Evolutionary conservation across 2,113 vertebrate species (phyloP), one percentile per base, ranked within the genome.

Genomic region (Nesoenas mayeri): DNA sequence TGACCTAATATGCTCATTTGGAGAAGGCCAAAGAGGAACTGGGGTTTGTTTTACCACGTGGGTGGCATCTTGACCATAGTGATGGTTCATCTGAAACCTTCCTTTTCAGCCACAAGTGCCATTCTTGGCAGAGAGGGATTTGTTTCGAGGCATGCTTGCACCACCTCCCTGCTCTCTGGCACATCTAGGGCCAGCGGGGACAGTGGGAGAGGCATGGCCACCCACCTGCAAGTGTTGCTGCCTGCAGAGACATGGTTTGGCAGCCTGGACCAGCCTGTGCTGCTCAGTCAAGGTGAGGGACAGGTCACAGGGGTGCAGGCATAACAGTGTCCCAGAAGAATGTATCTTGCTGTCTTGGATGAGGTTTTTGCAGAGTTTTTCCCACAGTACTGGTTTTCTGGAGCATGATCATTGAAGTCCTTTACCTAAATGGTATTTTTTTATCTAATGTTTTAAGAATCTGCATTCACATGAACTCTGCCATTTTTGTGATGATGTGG

Each of bases 11-110:
- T 16, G 12, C 34, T 95, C 26, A 71, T 78, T 28, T 91, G 83
- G 67, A 94, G 69, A 96, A 65, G 19, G 86, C 48, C 77, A 67
- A 96, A 95, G 92, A 96, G 92, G 96, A 97, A 95, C 64, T 92
- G 72, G 56, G 69, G 56, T 84, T 92, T 88, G 31, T 86, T 88
- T 89, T 60, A 64, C 34, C 32, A 10, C 0, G 6, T 81, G 88
- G 24, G 53, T 60, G 65, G 18, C 60, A 86, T 93, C 67, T 80
- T 80, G 67, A 57, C 83, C 56, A 17, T 13, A 78, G 79, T 38
- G 38, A 36, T 53, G 44, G 58, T 83, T 93, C 67, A 56, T 2
- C 5, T 0, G 4, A 72, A 89, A n/a, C 25, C 19, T 2, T 85
- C 28, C 10, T 66, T 4, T 9, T 12, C 51, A 66, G 51, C 29